A percentile compares a stretch with the other conserved stretches of the same genome.
These are phyloP conservation scores for Symphodus melops DNA, from an alignment of 2,113 vertebrate genomes.

Conservation along the genomic window DNA sequence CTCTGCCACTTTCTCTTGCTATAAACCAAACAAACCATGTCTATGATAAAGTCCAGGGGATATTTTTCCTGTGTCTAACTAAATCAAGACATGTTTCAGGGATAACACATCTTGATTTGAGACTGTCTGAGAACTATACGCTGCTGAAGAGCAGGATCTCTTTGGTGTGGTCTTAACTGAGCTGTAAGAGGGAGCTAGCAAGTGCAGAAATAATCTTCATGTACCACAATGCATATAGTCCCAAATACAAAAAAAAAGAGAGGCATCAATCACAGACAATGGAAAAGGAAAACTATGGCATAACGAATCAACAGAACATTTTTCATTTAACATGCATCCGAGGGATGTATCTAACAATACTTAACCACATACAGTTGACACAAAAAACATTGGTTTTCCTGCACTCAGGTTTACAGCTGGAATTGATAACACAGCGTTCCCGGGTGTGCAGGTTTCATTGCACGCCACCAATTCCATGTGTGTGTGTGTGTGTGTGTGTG, in stretches of 20 bases:
- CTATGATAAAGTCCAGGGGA: neutral
- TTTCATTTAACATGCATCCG: neutral
- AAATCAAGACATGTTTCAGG: slow-evolving; percentile 27
- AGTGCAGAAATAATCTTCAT: neutral
- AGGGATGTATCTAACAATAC: slow-evolving; percentile 7
- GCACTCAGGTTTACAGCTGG: slow-evolving; percentile 72
- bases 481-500: slow-evolving; percentile 65
- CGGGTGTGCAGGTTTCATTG: slow-evolving; percentile 68
- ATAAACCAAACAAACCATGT: neutral
- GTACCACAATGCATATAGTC: neutral
- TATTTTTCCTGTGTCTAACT: slow-evolving; percentile 14
- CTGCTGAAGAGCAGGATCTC: slow-evolving; percentile 18
- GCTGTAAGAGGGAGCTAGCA: neutral
- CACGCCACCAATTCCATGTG: slow-evolving; percentile 69
- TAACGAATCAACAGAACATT: neutral
- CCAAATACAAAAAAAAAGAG: neutral
- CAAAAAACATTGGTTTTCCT: slow-evolving; percentile 25
- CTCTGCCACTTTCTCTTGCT: neutral
- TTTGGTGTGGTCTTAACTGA: slow-evolving; percentile 40
- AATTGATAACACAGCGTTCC: slow-evolving; percentile 74
- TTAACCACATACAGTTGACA: slow-evolving; percentile 14
- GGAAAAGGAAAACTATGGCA: neutral
- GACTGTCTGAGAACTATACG: slow-evolving; percentile 5
- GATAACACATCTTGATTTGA: slow-evolving; percentile 57
- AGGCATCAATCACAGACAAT: neutral